Conservation (phyloP, 2,797 vertebrate species). For the Tokudaia tokunoshimensis region DNA sequence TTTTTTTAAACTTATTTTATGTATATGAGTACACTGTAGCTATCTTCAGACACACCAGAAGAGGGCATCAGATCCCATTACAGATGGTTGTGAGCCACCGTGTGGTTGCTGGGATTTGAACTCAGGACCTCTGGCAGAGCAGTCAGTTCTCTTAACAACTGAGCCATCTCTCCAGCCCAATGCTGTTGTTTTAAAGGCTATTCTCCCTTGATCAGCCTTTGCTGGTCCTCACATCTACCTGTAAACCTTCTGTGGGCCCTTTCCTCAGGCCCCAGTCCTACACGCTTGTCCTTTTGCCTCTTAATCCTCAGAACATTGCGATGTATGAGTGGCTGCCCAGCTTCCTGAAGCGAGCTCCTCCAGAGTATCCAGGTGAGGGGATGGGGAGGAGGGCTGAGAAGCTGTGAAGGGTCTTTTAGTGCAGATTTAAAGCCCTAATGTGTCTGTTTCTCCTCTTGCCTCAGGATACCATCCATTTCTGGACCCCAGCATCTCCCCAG, state of each 20-base stretch:
- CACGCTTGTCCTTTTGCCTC: neutral
- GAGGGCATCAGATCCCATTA: too few relatives aligned
- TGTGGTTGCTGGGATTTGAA: too few relatives aligned
- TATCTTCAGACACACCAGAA: too few relatives aligned
- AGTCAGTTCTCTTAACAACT: too few relatives aligned
- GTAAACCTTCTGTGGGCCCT: neutral
- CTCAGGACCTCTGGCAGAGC: too few relatives aligned
- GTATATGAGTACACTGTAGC: too few relatives aligned
- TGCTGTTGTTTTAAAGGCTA: neutral
- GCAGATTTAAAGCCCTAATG: neutral
- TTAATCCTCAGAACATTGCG: constrained; percentile 91
- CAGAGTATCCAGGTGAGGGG: constrained; percentile 93
- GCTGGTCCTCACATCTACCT: neutral
- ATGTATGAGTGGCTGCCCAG: constrained; percentile 96
- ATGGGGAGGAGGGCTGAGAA: neutral
- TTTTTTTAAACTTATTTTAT: too few relatives aligned
- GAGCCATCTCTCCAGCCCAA: too few relatives aligned
- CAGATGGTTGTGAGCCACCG: too few relatives aligned
- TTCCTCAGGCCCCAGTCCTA: neutral
- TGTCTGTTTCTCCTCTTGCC: neutral
- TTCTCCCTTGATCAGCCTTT: neutral
- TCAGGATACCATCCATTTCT: constrained; percentile 92
- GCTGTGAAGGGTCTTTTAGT: too few relatives aligned
- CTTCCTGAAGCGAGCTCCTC: constrained; percentile 83
- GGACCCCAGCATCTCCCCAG: constrained; percentile 94